A percentile compares a stretch with the other conserved stretches of the same genome.
Evolutionary conservation across 2,113 vertebrate species (phyloP).

Genomic region (Phodopus roborovskii): DNA sequence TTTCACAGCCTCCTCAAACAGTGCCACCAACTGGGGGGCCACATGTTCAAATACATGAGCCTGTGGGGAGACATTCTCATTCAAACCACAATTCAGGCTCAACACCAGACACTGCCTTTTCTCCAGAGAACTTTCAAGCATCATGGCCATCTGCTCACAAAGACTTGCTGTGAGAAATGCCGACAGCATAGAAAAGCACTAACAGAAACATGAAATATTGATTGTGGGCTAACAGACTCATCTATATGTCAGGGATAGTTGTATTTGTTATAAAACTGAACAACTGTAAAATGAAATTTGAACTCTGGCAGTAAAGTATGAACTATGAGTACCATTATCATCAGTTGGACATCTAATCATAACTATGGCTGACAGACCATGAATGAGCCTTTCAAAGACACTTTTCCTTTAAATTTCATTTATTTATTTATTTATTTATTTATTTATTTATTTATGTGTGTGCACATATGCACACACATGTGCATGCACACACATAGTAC

Average conservation of each 20-base stretch:
- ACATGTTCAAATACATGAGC: background rate
- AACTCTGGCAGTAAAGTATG: slow-evolving; percentile 2
- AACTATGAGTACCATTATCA: background rate
- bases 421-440: background rate
- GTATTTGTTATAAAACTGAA: slow-evolving; percentile 52
- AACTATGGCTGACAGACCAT: background rate
- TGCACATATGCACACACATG: too few species aligned
- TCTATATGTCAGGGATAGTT: background rate
- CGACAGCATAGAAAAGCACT: background rate
- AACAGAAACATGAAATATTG: slow-evolving; percentile 1
- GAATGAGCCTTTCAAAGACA: background rate
- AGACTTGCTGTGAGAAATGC: background rate
- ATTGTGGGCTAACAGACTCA: slow-evolving; percentile 12
- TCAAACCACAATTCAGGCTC: background rate
- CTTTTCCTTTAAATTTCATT: background rate
- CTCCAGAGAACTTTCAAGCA: background rate
- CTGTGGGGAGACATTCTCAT: background rate
- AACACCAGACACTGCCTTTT: background rate
- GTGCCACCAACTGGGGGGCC: too few species aligned
- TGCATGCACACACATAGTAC: background rate
- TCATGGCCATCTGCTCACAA: background rate
- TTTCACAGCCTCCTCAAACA: background rate
- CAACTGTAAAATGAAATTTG: slow-evolving; percentile 29
- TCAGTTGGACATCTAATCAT: background rate
- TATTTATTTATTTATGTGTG: background rate